A percentile compares a stretch with the other conserved stretches of the same genome.
Conservation (phyloP, 2,888 invertebrate species). For the Andrena haemorrhoa region DNA sequence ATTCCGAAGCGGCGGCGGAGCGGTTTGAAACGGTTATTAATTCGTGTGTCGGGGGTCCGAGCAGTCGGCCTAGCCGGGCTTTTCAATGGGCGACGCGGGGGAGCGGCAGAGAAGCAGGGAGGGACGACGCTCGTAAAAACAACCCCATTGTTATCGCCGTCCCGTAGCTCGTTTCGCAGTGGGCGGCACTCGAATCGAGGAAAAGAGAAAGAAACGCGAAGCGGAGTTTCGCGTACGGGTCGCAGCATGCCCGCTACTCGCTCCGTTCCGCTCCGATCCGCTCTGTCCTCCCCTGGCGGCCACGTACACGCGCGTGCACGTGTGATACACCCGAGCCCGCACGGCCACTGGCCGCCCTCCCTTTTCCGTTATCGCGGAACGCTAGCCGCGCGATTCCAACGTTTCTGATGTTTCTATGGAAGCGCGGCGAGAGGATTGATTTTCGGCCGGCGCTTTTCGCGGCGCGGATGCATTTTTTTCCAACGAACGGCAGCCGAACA, state of each 20-base stretch:
- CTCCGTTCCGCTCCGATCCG: neutral
- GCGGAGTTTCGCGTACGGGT: conserved; percentile 51
- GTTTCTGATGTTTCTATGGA: conserved; percentile 34
- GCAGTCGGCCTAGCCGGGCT: conserved; percentile 19
- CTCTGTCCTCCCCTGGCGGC: neutral
- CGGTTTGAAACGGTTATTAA: conserved; percentile 81
- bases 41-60: conserved; percentile 73
- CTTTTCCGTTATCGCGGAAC: conserved; percentile 38
- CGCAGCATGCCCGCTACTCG: neutral
- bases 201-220: conserved; percentile 51
- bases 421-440: conserved; percentile 40
- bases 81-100: conserved; percentile 18
- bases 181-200: conserved; percentile 67
- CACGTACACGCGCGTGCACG: neutral
- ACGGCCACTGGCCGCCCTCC: neutral
- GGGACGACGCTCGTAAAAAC: conserved; percentile 78
- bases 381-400: conserved; percentile 27
- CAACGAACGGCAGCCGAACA: conserved; percentile 15
- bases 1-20: conserved; percentile 74
- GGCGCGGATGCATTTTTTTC: conserved; percentile 4
- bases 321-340: neutral
- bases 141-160: conserved; percentile 81
- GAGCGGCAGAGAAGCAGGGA: conserved; percentile 53
- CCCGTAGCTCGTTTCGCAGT: conserved; percentile 79
- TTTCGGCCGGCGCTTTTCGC: conserved; percentile 9